Percentiles rank a stretch among this genome's conserved stretches.
Evolutionary conservation across 2,797 vertebrate species (phyloP).

Genomic region (Pipistrellus pygmaeus): DNA sequence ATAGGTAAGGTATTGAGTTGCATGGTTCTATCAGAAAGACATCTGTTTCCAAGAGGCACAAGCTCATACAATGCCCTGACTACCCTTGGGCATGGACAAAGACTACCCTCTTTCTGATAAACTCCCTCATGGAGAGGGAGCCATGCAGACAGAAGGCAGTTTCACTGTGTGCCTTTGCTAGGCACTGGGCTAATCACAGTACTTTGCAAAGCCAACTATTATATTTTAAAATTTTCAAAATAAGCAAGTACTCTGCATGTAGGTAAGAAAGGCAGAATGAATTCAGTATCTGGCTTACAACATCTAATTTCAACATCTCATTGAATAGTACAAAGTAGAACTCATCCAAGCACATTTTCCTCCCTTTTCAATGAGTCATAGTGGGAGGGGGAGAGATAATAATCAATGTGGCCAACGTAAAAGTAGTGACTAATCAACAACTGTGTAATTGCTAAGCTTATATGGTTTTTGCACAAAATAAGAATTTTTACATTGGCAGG

Average conservation of each 20-base stretch:
- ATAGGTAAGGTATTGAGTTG: not conserved
- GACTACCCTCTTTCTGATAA: not conserved
- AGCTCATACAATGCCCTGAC: not conserved
- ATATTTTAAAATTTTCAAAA: not conserved
- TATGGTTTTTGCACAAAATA: not conserved
- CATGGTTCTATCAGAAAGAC: too few relatives aligned
- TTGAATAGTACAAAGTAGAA: conserved; percentile 4
- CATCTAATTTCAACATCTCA: not conserved
- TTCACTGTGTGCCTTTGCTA: not conserved
- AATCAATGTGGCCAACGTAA: not conserved
- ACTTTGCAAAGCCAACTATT: not conserved
- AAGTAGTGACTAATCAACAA: conserved; percentile 15
- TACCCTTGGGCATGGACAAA: not conserved
- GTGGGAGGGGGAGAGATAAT: not conserved
- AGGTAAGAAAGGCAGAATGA: not conserved
- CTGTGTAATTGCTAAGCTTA: not conserved
- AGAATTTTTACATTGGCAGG: not conserved
- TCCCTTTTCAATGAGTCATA: not conserved
- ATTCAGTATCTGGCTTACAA: not conserved
- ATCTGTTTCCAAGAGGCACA: not conserved
- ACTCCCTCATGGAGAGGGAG: not conserved
- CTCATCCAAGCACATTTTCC: not conserved
- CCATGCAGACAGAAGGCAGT: not conserved
- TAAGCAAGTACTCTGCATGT: not conserved
- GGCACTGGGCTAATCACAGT: not conserved